phyloP scores from a whole-genome alignment of 2,113 vertebrate genomes.

The Phalacrocorax brasilianus region DNA sequence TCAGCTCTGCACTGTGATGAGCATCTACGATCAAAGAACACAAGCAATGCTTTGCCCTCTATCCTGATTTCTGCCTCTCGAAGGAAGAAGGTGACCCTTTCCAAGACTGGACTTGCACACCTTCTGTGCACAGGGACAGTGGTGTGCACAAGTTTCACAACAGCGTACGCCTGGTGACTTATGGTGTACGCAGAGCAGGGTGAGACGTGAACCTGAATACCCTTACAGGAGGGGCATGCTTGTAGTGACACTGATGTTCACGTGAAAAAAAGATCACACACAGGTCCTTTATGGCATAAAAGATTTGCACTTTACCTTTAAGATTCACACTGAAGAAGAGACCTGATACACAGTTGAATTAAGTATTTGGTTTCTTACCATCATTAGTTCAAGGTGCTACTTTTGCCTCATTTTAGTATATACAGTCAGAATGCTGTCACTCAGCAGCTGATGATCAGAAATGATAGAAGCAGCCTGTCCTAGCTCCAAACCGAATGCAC shows the following conservation, averaged over 20 bases:
- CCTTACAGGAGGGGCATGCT: neutral
- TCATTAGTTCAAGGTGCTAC: neutral
- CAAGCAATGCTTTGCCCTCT: neutral
- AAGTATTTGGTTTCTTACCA: neutral
- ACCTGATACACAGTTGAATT: fast-evolving
- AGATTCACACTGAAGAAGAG: neutral
- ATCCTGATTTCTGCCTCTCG: neutral
- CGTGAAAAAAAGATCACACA: neutral
- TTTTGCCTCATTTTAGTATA: neutral
- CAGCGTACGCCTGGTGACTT: fast-evolving
- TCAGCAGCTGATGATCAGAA: neutral
- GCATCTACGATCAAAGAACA: neutral
- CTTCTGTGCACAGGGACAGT: neutral
- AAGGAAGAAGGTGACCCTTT: neutral
- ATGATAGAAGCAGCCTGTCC: neutral
- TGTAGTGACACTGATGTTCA: neutral
- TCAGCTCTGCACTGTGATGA: neutral
- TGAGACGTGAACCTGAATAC: fast-evolving
- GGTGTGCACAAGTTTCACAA: fast-evolving
- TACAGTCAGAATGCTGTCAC: neutral
- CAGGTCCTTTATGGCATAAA: neutral
- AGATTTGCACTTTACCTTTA: neutral
- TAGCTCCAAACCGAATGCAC: no score
- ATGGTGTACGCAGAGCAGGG: neutral
- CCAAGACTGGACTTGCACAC: fast-evolving